Evolutionary conservation across 92 coral and sea anemone genomes (phyloP).

Genomic region (Palythoa caribaeorum): DNA sequence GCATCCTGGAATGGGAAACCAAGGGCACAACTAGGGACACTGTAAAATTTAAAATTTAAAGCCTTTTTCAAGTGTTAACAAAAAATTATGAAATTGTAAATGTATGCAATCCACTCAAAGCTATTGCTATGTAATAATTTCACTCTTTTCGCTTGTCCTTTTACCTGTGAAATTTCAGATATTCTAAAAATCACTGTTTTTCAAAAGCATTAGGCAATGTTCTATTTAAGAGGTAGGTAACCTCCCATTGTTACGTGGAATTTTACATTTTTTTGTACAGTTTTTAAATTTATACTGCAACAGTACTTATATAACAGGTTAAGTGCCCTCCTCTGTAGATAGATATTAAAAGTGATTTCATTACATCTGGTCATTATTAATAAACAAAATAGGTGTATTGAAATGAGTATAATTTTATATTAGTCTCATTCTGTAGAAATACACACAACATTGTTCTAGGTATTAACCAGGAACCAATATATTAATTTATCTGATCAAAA

Average conservation of each 20-base stretch:
- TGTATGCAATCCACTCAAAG: constrained; percentile 9
- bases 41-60: background rate
- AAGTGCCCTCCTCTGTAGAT: background rate
- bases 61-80: background rate
- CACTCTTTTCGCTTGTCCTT: constrained; percentile 7
- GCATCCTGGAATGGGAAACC: constrained; percentile 20
- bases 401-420: constrained; percentile 13
- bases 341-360: constrained; percentile 8
- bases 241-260: background rate
- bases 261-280: constrained; percentile 3
- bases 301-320: constrained; percentile 1
- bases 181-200: background rate
- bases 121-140: background rate
- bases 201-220: constrained; percentile 6
- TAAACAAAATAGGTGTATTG: constrained; percentile 2
- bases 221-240: background rate
- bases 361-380: constrained; percentile 9
- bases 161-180: constrained; percentile 13
- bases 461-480: background rate
- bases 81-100: background rate
- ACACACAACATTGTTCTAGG: constrained; percentile 5
- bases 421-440: background rate
- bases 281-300: constrained; percentile 1
- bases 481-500: constrained; percentile 1
- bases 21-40: constrained; percentile 7